Percentiles rank a stretch among this genome's conserved stretches.
These are phyloP conservation scores for Sprattus sprattus DNA, from an alignment of 2,113 vertebrate genomes.

Conservation along the genomic window DNA sequence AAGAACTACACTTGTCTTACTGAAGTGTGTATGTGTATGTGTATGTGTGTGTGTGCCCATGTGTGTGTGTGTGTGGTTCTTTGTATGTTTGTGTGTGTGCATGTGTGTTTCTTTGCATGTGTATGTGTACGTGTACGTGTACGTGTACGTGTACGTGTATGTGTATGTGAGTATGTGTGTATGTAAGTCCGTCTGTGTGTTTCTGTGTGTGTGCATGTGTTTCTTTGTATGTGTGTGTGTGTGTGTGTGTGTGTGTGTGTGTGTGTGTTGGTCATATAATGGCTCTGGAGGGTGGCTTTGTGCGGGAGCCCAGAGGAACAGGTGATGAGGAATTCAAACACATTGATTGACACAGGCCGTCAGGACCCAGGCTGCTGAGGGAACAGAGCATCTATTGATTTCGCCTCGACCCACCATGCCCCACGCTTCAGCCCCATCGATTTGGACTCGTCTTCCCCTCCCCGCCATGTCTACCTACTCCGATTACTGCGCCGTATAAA, in stretches of 20 bases:
- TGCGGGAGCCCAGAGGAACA: constrained; percentile 32
- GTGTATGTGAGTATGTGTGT: not conserved
- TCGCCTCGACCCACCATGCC: constrained; percentile 30
- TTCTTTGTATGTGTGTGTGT: not conserved
- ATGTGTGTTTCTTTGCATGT: not conserved
- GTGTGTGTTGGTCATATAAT: not conserved
- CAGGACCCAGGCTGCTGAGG: constrained; percentile 35
- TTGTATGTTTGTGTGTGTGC: constrained; percentile 15
- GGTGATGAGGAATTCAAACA: constrained; percentile 43
- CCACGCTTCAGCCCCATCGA: constrained; percentile 44
- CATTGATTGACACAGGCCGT: constrained; percentile 47
- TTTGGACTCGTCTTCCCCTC: constrained; percentile 43
- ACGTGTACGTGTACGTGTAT: not conserved
- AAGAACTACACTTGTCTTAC: too few relatives aligned
- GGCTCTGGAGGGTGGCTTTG: constrained; percentile 35
- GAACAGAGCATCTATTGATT: constrained; percentile 47
- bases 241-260: not conserved
- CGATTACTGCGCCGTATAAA: constrained; percentile 58
- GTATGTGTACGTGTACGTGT: not conserved
- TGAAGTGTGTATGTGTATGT: too few relatives aligned
- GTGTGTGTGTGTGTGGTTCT: not conserved
- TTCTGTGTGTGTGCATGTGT: constrained; percentile 10
- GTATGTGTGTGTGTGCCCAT: not conserved
- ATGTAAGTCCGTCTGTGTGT: too few relatives aligned
- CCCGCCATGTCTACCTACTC: constrained; percentile 45